phyloP scores from a whole-genome alignment of 2,888 invertebrate species.

The Xestia c-nigrum region DNA sequence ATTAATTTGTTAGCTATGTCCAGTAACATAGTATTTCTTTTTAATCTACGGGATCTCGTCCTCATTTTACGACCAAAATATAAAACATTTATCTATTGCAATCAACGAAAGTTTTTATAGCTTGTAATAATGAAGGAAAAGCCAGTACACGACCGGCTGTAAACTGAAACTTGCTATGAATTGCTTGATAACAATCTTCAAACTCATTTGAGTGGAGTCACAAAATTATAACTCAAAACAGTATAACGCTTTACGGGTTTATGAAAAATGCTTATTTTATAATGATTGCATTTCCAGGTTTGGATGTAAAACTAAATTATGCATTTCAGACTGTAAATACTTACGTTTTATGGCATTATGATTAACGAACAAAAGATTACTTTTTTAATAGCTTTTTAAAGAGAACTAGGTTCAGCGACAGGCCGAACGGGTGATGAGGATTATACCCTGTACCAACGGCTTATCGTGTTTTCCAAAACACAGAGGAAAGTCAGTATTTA shows the following conservation, averaged over 20 bases:
- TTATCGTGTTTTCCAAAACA: no score
- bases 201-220: conserved; percentile 34
- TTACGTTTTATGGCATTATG: background rate
- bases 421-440: no score
- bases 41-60: conserved; percentile 6
- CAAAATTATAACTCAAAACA: conserved; percentile 14
- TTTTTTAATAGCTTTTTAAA: background rate
- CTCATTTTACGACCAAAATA: conserved; percentile 33
- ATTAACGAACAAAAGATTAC: background rate
- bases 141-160: conserved; percentile 28
- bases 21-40: background rate
- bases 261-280: conserved; percentile 34
- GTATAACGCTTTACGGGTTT: conserved; percentile 2
- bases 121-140: conserved; percentile 24
- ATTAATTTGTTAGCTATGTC: background rate
- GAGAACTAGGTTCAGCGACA: no score
- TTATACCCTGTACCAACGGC: no score
- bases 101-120: conserved; percentile 35
- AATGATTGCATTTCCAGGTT: conserved; percentile 37
- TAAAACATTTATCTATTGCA: conserved; percentile 37
- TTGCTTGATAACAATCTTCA: conserved; percentile 42
- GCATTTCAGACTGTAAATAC: background rate
- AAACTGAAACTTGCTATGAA: conserved; percentile 49
- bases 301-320: conserved; percentile 4
- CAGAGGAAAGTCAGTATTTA: no score